Evolutionary conservation across 2,797 vertebrate species (phyloP).

Genomic region (Eulemur albifrons): DNA sequence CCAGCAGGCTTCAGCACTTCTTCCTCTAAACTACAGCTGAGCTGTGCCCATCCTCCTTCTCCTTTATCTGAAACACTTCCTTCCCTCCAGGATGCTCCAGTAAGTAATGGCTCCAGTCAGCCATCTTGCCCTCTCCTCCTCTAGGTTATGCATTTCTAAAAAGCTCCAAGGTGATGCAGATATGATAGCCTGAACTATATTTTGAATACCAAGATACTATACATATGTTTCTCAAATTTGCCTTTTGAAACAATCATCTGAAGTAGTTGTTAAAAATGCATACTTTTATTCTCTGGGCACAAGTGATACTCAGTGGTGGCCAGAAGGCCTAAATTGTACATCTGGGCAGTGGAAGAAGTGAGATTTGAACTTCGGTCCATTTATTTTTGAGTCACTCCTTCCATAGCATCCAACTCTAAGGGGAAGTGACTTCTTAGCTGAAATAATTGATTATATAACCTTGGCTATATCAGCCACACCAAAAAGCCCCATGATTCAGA

Average conservation of each 20-base stretch:
- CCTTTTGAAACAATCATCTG: not conserved
- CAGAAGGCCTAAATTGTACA: not conserved
- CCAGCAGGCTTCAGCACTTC: too few relatives aligned
- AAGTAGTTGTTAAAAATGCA: not conserved
- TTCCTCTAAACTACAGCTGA: too few relatives aligned
- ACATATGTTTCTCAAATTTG: not conserved
- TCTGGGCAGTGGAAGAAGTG: not conserved
- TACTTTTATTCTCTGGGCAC: not conserved
- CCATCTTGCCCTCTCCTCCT: too few relatives aligned
- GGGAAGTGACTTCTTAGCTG: not conserved
- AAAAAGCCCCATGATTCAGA: not conserved
- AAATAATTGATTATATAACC: not conserved
- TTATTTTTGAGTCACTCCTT: not conserved
- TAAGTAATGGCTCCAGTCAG: too few relatives aligned
- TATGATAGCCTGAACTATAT: not conserved
- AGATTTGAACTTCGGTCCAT: not conserved
- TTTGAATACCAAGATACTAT: not conserved
- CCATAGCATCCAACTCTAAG: not conserved
- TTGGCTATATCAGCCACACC: not conserved
- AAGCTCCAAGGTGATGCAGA: not conserved
- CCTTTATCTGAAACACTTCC: too few relatives aligned
- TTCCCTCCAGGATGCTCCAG: too few relatives aligned
- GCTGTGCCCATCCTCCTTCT: too few relatives aligned
- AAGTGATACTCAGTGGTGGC: not conserved
- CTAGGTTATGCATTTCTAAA: not conserved